Evolutionary conservation across 2,113 vertebrate species (phyloP), one percentile per base, ranked within the genome.

Genomic region (Hylia prasina): DNA sequence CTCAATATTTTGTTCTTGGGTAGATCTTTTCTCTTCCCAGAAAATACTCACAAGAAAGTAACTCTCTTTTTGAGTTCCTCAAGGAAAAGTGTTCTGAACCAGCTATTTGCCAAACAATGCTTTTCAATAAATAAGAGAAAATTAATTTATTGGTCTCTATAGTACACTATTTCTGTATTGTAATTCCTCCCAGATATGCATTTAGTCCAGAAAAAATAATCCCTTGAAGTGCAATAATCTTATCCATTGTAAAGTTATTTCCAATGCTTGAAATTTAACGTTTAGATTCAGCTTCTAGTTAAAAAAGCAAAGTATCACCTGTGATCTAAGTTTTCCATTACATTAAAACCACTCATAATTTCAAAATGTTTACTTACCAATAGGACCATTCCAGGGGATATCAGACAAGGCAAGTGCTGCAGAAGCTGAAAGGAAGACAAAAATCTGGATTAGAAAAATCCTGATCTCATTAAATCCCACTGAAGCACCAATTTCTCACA

Each of bases 311-410:
- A 79, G n/a, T 14, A 20, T 0, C 6, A 81, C 8, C 20, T 66
- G 24, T 37, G 13, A 9, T 35, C 24, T 35, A 70, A 57, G 6
- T 33, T 12, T 72, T 51, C 19, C 8, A 19, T 37, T 33, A 42
- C 15, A 15, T 23, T 68, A 9, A 71, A 70, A 69, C 54, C 15
- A 69, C 7, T 13, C 58, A 24, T 33, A 3, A 77, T 64, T 87
- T 94, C 35, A 44, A 80, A 81, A 63, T n/a, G 9, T 11, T 57
- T 76, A 82, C 98, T 98, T 96, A 99, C 99, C 99, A 89, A 99
- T 91, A 60, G 99, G 99, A 85, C 99, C 99, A 82, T 99, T 98
- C 99, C 99, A 99, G 30, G 99, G 99, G 97, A 99, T 99, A 97
- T 99, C 99, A 75, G 99, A 99, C 71, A 99, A 96, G 4, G 99